These are phyloP conservation scores for Loxodonta africana DNA, from an alignment of 2,113 vertebrate species.

Conservation along the genomic window DNA sequence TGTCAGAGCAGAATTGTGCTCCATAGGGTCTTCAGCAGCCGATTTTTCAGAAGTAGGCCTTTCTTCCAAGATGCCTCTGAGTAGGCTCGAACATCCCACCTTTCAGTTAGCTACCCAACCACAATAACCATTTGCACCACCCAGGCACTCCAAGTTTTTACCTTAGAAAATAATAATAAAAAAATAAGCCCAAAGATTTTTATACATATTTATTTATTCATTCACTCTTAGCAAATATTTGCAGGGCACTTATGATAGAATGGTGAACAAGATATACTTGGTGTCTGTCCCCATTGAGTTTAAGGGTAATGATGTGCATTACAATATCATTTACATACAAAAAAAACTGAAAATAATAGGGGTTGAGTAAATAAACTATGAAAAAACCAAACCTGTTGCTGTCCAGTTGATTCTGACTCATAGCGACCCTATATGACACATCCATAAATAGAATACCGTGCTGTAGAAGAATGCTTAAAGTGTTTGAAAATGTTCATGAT, in stretches of 20 bases:
- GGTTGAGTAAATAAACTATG: background rate
- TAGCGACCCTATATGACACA: background rate
- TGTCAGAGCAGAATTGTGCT: no score
- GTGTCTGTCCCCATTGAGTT: background rate
- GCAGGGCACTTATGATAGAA: background rate
- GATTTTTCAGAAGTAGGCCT: no score
- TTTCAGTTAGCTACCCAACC: no score
- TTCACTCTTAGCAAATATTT: constrained; percentile 2
- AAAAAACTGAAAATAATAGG: background rate
- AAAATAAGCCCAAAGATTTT: constrained; percentile 33
- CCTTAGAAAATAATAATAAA: background rate
- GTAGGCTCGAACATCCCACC: no score
- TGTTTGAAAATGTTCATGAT: background rate
- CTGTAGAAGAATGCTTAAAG: background rate
- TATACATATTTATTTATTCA: background rate
- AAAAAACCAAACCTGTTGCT: no score
- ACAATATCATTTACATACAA: background rate
- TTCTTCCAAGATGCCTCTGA: no score
- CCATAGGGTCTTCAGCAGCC: no score
- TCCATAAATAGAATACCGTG: background rate
- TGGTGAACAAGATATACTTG: background rate
- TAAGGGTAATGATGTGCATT: background rate
- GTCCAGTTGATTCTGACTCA: no score
- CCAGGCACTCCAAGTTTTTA: background rate
- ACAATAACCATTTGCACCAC: no score